Evolutionary conservation across 2,888 invertebrate genomes (phyloP).

Genomic region (Gastrophysa polygoni): DNA sequence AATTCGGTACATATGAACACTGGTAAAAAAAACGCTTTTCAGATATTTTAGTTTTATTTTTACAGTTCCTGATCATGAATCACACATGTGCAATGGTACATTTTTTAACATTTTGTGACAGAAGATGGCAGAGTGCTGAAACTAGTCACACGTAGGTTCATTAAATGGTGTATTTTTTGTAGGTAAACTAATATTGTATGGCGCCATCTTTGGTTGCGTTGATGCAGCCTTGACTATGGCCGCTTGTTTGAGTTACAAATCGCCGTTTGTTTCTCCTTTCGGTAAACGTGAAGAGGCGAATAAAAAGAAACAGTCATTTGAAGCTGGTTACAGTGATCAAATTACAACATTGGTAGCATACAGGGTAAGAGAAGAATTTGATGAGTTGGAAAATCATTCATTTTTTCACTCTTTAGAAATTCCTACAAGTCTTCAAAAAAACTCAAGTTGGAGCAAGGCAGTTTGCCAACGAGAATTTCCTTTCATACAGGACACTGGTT

Average conservation of each 20-base stretch:
- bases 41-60: too few relatives aligned
- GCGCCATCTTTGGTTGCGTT: constrained; percentile 90
- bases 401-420: constrained; percentile 69
- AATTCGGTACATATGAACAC: too few relatives aligned
- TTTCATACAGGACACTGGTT: constrained; percentile 80
- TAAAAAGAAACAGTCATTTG: constrained; percentile 75
- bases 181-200: constrained; percentile 83
- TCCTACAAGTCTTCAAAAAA: constrained; percentile 73
- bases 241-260: constrained; percentile 79
- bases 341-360: constrained; percentile 85
- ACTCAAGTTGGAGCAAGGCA: constrained; percentile 74
- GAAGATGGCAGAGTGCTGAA: too few relatives aligned
- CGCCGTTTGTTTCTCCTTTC: constrained; percentile 78
- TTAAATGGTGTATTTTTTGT: too few relatives aligned
- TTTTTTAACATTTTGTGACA: too few relatives aligned
- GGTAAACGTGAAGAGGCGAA: constrained; percentile 75
- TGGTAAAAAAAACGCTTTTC: too few relatives aligned
- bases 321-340: constrained; percentile 86
- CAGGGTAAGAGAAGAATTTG: constrained; percentile 64
- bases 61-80: too few relatives aligned
- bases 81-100: too few relatives aligned
- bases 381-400: background rate
- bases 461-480: constrained; percentile 83
- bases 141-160: too few relatives aligned
- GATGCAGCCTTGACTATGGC: constrained; percentile 93